Evolutionary conservation across 2,888 invertebrate species (phyloP).

Genomic region (Dasypogon diadema): DNA sequence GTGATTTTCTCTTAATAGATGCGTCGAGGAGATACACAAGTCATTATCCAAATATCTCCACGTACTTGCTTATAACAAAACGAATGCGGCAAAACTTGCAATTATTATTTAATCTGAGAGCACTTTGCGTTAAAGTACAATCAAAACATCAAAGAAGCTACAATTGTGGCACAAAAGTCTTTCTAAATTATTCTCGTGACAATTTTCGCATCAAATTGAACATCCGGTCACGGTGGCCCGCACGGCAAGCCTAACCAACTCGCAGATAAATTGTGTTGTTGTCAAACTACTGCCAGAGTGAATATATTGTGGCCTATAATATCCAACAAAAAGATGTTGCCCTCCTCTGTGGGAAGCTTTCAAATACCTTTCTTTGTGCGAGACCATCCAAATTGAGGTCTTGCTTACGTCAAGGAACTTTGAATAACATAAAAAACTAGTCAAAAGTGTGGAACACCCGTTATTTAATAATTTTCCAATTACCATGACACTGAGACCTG

Average conservation of each 20-base stretch:
- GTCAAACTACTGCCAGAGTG: neutral
- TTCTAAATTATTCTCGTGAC: neutral
- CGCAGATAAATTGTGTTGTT: too few species aligned
- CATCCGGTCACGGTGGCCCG: neutral
- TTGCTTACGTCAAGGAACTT: conserved; percentile 3
- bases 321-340: conserved; percentile 2
- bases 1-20: too few species aligned
- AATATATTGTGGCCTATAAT: conserved; percentile 20
- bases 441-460: conserved; percentile 2
- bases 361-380: too few species aligned
- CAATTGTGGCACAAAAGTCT: too few species aligned
- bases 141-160: too few species aligned
- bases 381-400: neutral
- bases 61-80: too few species aligned
- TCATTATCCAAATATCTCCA: too few species aligned
- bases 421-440: neutral
- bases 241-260: too few species aligned
- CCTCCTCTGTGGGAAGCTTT: neutral
- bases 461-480: conserved; percentile 31
- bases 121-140: too few species aligned
- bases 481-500: neutral
- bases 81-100: too few species aligned
- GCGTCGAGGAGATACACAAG: too few species aligned
- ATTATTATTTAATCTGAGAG: too few species aligned
- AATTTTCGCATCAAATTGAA: conserved; percentile 3